A percentile compares a stretch with the other conserved stretches of the same genome.
phyloP scores from a whole-genome alignment of 2,113 vertebrate species.

The Tauraco erythrolophus region DNA sequence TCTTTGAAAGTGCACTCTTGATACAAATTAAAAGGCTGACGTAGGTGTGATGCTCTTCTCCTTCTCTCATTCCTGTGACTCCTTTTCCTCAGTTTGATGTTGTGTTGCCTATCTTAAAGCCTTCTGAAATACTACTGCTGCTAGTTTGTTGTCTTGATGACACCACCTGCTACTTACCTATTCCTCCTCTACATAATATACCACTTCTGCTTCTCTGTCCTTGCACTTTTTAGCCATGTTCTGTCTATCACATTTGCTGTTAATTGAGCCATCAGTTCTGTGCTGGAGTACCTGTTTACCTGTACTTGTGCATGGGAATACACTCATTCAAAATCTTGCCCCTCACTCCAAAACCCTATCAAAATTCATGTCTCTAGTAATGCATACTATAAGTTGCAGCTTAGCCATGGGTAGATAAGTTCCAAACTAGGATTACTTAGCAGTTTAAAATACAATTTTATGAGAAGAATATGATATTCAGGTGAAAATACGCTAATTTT shows the following conservation, averaged over 20 bases:
- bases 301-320: neutral
- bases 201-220: neutral
- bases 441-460: neutral
- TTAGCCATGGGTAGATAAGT: neutral
- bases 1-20: neutral
- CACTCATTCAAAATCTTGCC: neutral
- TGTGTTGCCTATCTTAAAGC: neutral
- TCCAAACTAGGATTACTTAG: neutral
- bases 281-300: neutral
- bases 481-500: neutral
- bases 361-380: neutral
- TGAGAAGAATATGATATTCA: neutral
- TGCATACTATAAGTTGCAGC: neutral
- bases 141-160: neutral
- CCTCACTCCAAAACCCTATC: neutral
- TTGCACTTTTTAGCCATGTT: neutral
- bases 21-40: neutral
- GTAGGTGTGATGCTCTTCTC: neutral
- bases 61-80: neutral
- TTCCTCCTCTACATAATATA: neutral
- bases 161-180: neutral
- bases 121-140: neutral
- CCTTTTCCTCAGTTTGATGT: neutral
- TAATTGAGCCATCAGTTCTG: neutral
- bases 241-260: neutral